phyloP scores from a whole-genome alignment of 2,113 vertebrate species.

The Gobius niger region DNA sequence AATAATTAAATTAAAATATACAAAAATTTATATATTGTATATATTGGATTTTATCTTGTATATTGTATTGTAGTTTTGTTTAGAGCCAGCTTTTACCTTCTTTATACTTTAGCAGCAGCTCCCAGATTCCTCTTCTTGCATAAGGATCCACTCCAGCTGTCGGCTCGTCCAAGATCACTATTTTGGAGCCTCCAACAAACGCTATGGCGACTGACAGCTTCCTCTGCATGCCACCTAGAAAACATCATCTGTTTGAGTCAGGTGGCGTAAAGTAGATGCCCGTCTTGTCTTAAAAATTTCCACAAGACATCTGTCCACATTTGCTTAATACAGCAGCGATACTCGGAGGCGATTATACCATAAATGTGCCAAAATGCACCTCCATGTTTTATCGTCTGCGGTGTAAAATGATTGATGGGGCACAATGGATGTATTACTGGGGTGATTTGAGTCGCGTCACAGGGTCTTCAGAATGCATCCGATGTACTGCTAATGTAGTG shows the following conservation, averaged over 20 bases:
- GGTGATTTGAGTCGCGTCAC: slow-evolving; percentile 38
- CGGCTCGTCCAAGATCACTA: slow-evolving; percentile 95
- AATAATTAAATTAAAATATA: too few species aligned
- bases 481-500: slow-evolving; percentile 66
- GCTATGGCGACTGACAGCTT: slow-evolving; percentile 97
- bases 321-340: slow-evolving; percentile 22
- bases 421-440: slow-evolving; percentile 26
- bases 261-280: not conserved
- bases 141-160: slow-evolving; percentile 98
- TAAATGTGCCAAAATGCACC: slow-evolving; percentile 31
- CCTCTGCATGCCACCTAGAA: slow-evolving; percentile 95
- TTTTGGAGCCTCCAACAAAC: slow-evolving; percentile 93
- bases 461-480: slow-evolving; percentile 55
- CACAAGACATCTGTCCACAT: not conserved
- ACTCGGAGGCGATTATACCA: slow-evolving; percentile 23
- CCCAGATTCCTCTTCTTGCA: slow-evolving; percentile 97
- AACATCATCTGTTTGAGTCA: slow-evolving; percentile 8
- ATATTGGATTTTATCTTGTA: too few species aligned
- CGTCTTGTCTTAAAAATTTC: slow-evolving; percentile 4
- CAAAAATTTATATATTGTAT: not conserved
- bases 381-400: slow-evolving; percentile 44
- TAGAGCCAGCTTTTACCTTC: slow-evolving; percentile 76
- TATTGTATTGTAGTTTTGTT: not conserved
- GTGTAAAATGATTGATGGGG: slow-evolving; percentile 49
- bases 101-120: slow-evolving; percentile 93